Base-by-base conservation (phyloP, 2,888 invertebrate species). In the Acrobasis consociella region DNA sequence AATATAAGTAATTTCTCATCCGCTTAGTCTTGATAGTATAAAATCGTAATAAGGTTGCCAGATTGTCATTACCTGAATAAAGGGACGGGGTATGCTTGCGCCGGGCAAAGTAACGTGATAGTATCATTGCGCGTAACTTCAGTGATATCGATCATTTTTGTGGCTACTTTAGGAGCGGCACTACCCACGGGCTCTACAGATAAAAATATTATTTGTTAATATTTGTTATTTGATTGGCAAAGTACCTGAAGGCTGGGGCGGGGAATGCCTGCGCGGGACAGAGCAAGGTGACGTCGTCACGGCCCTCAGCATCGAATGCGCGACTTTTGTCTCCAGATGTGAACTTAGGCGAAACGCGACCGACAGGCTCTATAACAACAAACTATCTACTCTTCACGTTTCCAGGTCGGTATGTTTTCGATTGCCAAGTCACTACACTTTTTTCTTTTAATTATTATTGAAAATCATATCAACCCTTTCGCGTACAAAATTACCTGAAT, bases 231-330 rank as follows among this genome's bases (percentile, higher is more conserved):
- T 59, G 65, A 56, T 58, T 58, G 67, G 65, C 67, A 79, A 31
- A 31, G 7, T 93, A 94, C 94, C 94, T 94, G 94, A 92, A 94
- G 76, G 92, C 83, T 73, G 94, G 94, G 81, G 95, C 94, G 75
- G 96, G 96, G 85, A 94, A 96, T 76, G 95, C 96, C 93, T 96
- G 96, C 65, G 96, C 95, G 72, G 95, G 95, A 82, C 96, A 96
- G 80, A 95, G 89, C 73, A 96, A 81, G 62, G 93, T 92, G 70
- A 92, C 82, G 76, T 92, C 93, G 72, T 87, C 91, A 62, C 87
- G 86, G 70, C 87, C 86, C 64, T 77, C 80, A 71, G 91, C 86
- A 67, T 95, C 95, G 78, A 96, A 94, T 74, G 94, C 94, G 66
- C 94, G 94, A 78, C 93, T 94, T 87, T 94, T 94, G 69, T 94